Conservation (phyloP, 2,888 invertebrate species). For the Ormyrus labotus region DNA sequence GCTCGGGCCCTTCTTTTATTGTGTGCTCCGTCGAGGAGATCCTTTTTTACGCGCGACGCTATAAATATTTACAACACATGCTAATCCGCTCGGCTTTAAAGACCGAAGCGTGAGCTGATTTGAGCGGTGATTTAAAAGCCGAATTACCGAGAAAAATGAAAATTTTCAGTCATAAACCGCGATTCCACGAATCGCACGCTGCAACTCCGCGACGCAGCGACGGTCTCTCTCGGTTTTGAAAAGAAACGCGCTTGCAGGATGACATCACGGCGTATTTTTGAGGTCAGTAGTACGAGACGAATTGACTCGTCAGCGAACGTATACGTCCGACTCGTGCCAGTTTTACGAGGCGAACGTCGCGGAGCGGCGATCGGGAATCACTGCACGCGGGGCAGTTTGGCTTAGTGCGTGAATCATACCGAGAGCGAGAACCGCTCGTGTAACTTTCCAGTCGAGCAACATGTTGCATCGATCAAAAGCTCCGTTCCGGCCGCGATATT, state of each 20-base stretch:
- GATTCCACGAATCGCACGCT: background rate
- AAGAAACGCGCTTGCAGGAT: background rate
- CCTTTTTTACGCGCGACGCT: conserved; percentile 3
- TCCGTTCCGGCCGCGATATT: background rate
- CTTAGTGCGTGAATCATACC: conserved; percentile 19
- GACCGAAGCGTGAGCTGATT: background rate
- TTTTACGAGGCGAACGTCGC: background rate
- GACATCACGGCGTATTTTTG: conserved; percentile 35
- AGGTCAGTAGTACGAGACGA: conserved; percentile 10
- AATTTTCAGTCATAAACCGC: background rate
- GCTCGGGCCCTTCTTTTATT: background rate
- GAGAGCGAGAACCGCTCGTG: conserved; percentile 5
- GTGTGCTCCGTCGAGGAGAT: background rate
- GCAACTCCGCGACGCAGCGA: background rate
- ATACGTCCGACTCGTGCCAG: conserved; percentile 7
- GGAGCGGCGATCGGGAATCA: background rate
- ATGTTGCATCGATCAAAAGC: conserved; percentile 17
- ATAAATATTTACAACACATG: conserved; percentile 30
- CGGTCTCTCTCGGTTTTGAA: background rate
- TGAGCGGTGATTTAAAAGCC: too few relatives aligned
- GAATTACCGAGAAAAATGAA: background rate
- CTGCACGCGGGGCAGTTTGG: background rate
- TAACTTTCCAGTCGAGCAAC: conserved; percentile 20
- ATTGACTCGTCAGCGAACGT: conserved; percentile 21
- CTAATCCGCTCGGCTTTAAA: conserved; percentile 11